phyloP scores from a whole-genome alignment of 2,888 invertebrate species.

The Camponotus fellah region DNA sequence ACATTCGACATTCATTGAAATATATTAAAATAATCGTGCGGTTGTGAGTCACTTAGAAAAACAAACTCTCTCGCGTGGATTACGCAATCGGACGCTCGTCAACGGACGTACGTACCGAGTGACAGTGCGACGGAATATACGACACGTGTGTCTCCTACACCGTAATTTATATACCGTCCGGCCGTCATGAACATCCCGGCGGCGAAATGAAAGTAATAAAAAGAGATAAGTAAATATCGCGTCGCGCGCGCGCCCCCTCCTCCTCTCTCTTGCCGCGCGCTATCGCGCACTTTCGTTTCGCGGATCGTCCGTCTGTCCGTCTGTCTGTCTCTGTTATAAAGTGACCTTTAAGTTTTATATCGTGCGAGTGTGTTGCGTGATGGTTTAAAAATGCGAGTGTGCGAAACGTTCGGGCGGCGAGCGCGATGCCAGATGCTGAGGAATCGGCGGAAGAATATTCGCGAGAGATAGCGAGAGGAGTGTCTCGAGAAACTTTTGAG shows the following conservation, averaged over 20 bases:
- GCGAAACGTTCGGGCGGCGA: conserved; percentile 24
- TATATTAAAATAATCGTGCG: conserved; percentile 67
- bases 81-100: conserved; percentile 66
- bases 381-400: conserved; percentile 44
- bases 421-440: neutral
- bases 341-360: conserved; percentile 48
- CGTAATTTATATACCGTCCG: conserved; percentile 70
- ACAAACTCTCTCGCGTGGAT: conserved; percentile 65
- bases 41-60: conserved; percentile 67
- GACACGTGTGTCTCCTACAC: conserved; percentile 53
- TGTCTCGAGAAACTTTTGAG: conserved; percentile 20
- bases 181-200: conserved; percentile 51
- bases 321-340: conserved; percentile 9
- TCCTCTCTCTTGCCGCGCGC: neutral
- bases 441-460: conserved; percentile 25
- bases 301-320: conserved; percentile 26
- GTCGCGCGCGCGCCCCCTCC: neutral
- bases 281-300: conserved; percentile 23
- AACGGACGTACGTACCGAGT: conserved; percentile 51
- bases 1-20: conserved; percentile 58
- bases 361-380: conserved; percentile 50
- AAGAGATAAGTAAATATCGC: conserved; percentile 39
- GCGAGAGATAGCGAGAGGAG: conserved; percentile 1
- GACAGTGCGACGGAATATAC: conserved; percentile 49
- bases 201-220: conserved; percentile 63